Evolutionary conservation across 2,888 invertebrate genomes (phyloP).

Genomic region (Ichneumoninae sp.): DNA sequence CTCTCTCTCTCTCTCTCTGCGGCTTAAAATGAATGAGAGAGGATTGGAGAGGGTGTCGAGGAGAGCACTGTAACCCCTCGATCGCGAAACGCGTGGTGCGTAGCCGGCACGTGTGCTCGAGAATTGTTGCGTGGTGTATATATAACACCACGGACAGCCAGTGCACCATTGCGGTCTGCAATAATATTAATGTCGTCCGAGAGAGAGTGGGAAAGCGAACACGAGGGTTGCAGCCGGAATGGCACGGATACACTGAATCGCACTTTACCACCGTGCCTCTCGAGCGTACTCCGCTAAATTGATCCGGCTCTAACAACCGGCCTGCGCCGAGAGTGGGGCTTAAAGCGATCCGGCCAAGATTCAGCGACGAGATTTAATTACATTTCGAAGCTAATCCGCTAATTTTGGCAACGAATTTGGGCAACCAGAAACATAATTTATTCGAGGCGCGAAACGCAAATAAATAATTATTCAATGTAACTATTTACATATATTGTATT

Average conservation of each 20-base stretch:
- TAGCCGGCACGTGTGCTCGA: conserved; percentile 52
- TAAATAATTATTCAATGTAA: neutral
- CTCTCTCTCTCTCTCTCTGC: conserved; percentile 7
- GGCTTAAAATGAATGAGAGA: conserved; percentile 42
- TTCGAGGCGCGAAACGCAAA: neutral
- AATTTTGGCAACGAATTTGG: neutral
- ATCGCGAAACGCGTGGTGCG: conserved; percentile 50
- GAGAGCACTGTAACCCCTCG: conserved; percentile 54
- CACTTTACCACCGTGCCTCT: conserved; percentile 44
- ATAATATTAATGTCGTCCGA: conserved; percentile 59
- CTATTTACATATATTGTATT: neutral
- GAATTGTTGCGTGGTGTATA: conserved; percentile 45
- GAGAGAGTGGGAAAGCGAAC: conserved; percentile 12
- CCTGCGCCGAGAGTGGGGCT: neutral
- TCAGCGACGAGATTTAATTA: conserved; percentile 11
- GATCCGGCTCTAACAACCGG: conserved; percentile 42
- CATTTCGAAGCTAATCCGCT: neutral
- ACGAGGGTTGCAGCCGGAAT: conserved; percentile 33
- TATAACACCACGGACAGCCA: conserved; percentile 44
- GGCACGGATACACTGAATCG: conserved; percentile 49
- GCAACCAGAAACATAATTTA: neutral
- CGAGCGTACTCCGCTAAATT: conserved; percentile 48
- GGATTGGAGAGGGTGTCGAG: conserved; percentile 44
- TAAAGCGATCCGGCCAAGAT: conserved; percentile 31
- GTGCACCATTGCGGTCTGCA: conserved; percentile 54